Percentiles rank a stretch among this genome's conserved stretches.
phyloP scores from a whole-genome alignment of 1,140 invertebrate genomes.

The Antheraea pernyi region DNA sequence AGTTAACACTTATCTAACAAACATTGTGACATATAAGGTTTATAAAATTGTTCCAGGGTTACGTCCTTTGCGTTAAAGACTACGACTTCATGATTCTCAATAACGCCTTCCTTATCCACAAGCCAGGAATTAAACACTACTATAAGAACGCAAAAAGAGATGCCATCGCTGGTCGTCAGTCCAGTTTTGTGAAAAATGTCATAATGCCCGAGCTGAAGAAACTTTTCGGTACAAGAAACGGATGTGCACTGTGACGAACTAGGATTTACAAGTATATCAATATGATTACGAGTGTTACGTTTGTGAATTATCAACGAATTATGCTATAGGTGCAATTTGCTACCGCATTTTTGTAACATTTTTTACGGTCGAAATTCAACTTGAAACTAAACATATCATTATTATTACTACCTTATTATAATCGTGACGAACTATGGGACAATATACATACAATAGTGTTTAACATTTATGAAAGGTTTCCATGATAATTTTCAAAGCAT shows the following conservation, averaged over 20 bases:
- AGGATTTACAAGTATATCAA: slow-evolving; percentile 13
- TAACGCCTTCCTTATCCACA: slow-evolving; percentile 93
- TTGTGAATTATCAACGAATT: neutral
- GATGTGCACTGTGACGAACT: slow-evolving; percentile 87
- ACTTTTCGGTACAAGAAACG: slow-evolving; percentile 88
- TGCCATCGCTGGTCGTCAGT: slow-evolving; percentile 87
- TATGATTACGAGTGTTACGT: neutral
- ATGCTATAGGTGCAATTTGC: slow-evolving; percentile 27
- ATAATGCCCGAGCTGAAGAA: slow-evolving; percentile 92
- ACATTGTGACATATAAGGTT: too few species aligned
- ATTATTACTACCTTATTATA: slow-evolving; percentile 7
- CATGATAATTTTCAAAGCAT: neutral
- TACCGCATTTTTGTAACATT: slow-evolving; percentile 25
- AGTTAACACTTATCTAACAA: too few species aligned
- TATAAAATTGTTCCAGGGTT: slow-evolving; percentile 83
- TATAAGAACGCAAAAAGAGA: slow-evolving; percentile 88
- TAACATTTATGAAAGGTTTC: neutral
- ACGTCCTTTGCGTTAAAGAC: slow-evolving; percentile 91
- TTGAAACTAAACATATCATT: slow-evolving; percentile 33
- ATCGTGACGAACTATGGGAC: neutral
- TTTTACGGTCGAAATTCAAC: slow-evolving; percentile 22
- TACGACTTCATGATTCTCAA: slow-evolving; percentile 95
- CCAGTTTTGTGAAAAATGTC: slow-evolving; percentile 88
- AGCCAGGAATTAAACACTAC: slow-evolving; percentile 91
- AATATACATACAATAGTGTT: neutral